Evolutionary conservation across 2,888 invertebrate genomes (phyloP).

Genomic region (Pristionchus entomophagus): DNA sequence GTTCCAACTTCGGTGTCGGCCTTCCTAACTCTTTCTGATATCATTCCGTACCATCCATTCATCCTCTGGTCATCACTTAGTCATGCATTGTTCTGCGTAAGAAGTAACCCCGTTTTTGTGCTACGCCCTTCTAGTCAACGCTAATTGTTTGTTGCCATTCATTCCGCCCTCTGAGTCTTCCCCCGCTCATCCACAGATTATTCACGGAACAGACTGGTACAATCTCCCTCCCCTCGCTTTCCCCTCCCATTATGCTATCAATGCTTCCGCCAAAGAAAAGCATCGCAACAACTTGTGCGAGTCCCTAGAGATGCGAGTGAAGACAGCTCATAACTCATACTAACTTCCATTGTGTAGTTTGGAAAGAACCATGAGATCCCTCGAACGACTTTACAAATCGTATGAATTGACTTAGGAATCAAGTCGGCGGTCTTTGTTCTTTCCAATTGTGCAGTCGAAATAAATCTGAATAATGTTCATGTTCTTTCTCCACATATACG

Average conservation of each 20-base stretch:
- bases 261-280: neutral
- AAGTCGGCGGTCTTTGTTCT: neutral
- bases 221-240: neutral
- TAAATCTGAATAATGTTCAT: neutral
- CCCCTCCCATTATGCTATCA: neutral
- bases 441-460: neutral
- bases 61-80: conserved; percentile 16
- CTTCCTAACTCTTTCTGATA: neutral
- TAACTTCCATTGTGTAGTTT: neutral
- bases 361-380: neutral
- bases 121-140: conserved; percentile 11
- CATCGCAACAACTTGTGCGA: neutral
- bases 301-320: conserved; percentile 5
- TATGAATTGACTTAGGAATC: neutral
- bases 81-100: conserved; percentile 36
- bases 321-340: neutral
- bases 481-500: neutral
- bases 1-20: neutral
- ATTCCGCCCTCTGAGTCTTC: neutral
- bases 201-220: conserved; percentile 19
- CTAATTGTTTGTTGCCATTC: neutral
- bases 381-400: neutral
- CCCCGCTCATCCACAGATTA: neutral
- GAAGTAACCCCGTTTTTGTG: neutral
- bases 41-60: neutral